Conservation (phyloP, 2,797 vertebrate species). For the Podargus strigoides region DNA sequence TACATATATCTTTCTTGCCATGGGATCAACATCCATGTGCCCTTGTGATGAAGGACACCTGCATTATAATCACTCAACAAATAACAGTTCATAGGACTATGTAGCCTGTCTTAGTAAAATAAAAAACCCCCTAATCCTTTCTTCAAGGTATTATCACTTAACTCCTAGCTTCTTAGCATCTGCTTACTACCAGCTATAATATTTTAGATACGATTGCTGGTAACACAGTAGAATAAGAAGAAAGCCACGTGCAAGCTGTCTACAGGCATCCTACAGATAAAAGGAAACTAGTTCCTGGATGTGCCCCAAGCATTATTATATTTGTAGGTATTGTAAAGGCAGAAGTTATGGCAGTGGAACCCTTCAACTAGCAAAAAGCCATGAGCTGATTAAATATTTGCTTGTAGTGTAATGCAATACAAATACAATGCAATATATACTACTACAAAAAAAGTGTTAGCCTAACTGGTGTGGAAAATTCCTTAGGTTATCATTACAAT, state of each 20-base stretch:
- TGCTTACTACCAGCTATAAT: not conserved
- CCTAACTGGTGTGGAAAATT: not conserved
- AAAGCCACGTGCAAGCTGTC: not conserved
- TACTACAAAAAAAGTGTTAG: too few species aligned
- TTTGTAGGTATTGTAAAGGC: not conserved
- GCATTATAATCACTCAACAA: not conserved
- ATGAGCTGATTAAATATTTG: not conserved
- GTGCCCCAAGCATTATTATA: not conserved
- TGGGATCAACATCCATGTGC: not conserved
- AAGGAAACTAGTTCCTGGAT: not conserved
- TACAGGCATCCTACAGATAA: not conserved
- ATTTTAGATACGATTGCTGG: not conserved
- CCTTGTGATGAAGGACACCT: not conserved
- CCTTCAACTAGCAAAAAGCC: not conserved
- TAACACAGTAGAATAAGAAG: not conserved
- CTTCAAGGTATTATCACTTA: not conserved
- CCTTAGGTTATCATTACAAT: not conserved
- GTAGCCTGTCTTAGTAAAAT: not conserved
- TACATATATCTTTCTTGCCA: not conserved
- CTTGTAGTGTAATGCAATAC: not conserved
- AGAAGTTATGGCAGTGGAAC: not conserved
- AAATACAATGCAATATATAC: not conserved
- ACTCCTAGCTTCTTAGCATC: not conserved
- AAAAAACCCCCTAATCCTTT: not conserved
- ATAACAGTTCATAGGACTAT: not conserved